phyloP scores from a whole-genome alignment of 64 coral and sea anemone genomes.

The Montipora cactus region DNA sequence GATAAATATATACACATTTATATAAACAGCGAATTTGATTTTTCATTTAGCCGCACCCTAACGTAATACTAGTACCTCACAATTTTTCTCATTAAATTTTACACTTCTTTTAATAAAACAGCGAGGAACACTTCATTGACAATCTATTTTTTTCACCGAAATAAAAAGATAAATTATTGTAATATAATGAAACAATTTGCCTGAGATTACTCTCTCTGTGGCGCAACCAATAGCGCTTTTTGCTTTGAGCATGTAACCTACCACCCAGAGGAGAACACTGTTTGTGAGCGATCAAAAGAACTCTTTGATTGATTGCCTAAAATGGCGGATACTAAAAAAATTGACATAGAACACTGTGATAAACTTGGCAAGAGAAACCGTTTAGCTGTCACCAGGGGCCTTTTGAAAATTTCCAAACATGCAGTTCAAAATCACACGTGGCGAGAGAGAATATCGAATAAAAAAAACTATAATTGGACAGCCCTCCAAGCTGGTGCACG shows the following conservation, averaged over 20 bases:
- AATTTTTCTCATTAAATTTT: conserved; percentile 54
- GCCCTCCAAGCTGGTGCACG: neutral
- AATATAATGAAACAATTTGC: conserved; percentile 54
- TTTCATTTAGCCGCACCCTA: neutral
- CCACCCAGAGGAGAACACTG: neutral
- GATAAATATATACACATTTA: neutral
- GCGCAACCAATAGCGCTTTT: neutral
- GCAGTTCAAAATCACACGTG: conserved; percentile 17
- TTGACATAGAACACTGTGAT: neutral
- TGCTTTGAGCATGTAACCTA: neutral
- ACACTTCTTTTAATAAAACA: neutral
- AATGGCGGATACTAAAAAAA: neutral
- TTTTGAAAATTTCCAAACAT: conserved; percentile 7
- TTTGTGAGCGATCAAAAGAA: neutral
- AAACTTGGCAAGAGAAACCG: neutral
- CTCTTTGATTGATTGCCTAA: neutral
- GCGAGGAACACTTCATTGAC: conserved; percentile 16
- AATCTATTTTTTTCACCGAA: neutral
- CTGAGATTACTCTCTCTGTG: conserved; percentile 13
- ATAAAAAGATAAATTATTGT: conserved; percentile 32
- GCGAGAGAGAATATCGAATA: conserved; percentile 8
- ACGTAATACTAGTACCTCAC: conserved; percentile 1
- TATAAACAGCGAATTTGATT: neutral
- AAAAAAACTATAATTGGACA: conserved; percentile 31
- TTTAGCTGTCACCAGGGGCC: neutral